Percentiles rank a stretch among this genome's conserved stretches.
Evolutionary conservation across 1,140 invertebrate species (phyloP).

Genomic region (Drosophila lacertosa): DNA sequence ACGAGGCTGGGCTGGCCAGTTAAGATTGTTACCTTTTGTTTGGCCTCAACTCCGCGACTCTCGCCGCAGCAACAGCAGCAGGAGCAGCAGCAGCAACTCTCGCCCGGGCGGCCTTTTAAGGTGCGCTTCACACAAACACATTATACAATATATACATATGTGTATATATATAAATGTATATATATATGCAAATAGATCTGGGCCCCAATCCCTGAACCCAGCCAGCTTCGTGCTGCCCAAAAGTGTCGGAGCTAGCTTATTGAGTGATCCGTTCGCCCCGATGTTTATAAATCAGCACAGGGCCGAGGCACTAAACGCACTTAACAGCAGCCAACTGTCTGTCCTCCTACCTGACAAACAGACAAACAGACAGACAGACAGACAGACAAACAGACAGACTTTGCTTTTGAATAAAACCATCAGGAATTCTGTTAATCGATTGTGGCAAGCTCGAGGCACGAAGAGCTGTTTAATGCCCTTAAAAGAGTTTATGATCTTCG

Average conservation of each 20-base stretch:
- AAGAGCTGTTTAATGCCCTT: not conserved
- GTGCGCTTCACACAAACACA: slow-evolving; percentile 22
- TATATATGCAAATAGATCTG: slow-evolving; percentile 34
- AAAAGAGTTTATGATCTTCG: slow-evolving; percentile 2
- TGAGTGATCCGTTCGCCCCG: slow-evolving; percentile 33
- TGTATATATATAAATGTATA: not conserved
- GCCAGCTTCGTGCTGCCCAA: not conserved
- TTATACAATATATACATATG: slow-evolving; percentile 2
- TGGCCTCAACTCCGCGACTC: slow-evolving; percentile 18
- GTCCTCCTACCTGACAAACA: no score
- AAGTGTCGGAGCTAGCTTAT: slow-evolving; percentile 26
- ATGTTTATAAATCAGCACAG: slow-evolving; percentile 40
- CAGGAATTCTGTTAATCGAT: slow-evolving; percentile 18
- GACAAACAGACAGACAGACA: slow-evolving; percentile 1
- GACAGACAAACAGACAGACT: not conserved
- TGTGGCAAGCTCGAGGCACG: slow-evolving; percentile 7
- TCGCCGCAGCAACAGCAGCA: slow-evolving; percentile 7
- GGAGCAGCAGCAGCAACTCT: no score
- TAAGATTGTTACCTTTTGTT: slow-evolving; percentile 46
- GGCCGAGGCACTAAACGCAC: not conserved
- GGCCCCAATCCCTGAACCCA: slow-evolving; percentile 12
- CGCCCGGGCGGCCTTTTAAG: slow-evolving; percentile 41
- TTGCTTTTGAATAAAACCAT: not conserved
- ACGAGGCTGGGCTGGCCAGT: slow-evolving; percentile 32
- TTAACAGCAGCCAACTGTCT: not conserved